These are phyloP conservation scores for Vanessa atalanta DNA, from an alignment of 1,140 invertebrate genomes.

Conservation along the genomic window DNA sequence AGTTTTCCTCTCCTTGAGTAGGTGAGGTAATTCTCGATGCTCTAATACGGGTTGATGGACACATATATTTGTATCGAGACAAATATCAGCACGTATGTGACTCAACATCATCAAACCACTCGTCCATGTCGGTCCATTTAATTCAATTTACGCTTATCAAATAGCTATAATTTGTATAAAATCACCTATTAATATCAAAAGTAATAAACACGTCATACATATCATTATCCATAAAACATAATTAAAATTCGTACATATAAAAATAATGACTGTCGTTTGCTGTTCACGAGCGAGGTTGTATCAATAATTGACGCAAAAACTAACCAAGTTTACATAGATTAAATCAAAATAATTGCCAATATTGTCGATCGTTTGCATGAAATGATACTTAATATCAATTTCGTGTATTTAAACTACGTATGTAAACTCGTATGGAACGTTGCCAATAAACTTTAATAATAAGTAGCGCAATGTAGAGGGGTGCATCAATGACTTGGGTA, in stretches of 20 bases:
- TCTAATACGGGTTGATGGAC: no score
- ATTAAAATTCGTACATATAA: background rate
- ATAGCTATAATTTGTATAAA: no score
- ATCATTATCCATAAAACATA: background rate
- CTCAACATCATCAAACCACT: no score
- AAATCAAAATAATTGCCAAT: conserved; percentile 66
- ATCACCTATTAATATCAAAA: background rate
- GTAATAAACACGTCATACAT: background rate
- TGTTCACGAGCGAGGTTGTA: conserved; percentile 37
- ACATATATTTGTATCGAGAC: no score
- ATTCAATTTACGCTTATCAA: no score
- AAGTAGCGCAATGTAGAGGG: conserved; percentile 43
- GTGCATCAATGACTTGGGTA: conserved; percentile 64
- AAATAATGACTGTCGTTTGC: conserved; percentile 5
- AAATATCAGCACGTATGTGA: no score
- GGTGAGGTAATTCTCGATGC: no score
- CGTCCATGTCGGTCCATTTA: no score
- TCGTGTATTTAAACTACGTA: conserved; percentile 56
- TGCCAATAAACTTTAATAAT: conserved; percentile 70
- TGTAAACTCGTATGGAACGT: conserved; percentile 64
- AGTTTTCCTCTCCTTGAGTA: no score
- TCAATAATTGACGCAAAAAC: conserved; percentile 54
- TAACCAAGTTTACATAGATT: conserved; percentile 54
- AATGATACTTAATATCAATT: conserved; percentile 76
- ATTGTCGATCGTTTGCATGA: conserved; percentile 65